These are phyloP conservation scores for Rhynchomys soricoides DNA, from an alignment of 2,113 vertebrate genomes.

Conservation along the genomic window DNA sequence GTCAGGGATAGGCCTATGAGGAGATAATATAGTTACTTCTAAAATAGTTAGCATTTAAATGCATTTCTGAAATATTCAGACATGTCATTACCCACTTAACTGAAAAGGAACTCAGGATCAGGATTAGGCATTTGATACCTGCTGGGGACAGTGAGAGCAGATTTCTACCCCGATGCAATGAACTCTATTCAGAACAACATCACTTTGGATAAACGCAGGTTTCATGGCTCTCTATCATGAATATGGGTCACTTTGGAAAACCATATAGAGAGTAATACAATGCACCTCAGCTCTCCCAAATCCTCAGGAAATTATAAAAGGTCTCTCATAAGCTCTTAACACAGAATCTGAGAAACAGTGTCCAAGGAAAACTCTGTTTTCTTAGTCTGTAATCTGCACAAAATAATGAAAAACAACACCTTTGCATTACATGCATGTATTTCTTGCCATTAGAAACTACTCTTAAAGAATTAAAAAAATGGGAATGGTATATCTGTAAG, in stretches of 20 bases:
- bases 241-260: neutral
- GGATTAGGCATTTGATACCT: neutral
- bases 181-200: neutral
- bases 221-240: neutral
- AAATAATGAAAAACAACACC: conserved; percentile 26
- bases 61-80: neutral
- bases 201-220: neutral
- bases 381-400: neutral
- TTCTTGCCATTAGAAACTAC: neutral
- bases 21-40: neutral
- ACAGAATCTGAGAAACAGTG: neutral
- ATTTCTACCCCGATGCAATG: neutral
- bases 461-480: neutral
- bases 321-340: neutral
- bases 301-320: neutral
- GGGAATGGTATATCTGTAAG: neutral
- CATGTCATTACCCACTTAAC: neutral
- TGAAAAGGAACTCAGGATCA: neutral
- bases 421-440: neutral
- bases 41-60: neutral
- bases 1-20: neutral
- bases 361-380: neutral
- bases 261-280: neutral
- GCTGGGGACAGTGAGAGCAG: neutral
- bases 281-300: neutral